phyloP scores from a whole-genome alignment of 2,888 invertebrate genomes.

The Phengaris alcon region DNA sequence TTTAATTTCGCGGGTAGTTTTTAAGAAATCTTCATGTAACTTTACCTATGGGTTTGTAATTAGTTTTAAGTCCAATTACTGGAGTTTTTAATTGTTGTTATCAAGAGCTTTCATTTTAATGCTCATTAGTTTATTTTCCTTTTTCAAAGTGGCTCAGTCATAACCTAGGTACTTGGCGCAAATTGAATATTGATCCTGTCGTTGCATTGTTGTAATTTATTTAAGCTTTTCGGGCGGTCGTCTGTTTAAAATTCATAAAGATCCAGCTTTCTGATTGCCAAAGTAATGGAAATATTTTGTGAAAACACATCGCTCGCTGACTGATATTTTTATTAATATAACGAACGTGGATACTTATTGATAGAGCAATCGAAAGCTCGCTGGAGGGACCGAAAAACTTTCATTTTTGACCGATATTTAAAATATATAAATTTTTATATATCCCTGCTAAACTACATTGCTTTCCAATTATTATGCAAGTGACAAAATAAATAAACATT shows the following conservation, averaged over 20 bases:
- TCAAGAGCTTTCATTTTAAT: too few species aligned
- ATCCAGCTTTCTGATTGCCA: background rate
- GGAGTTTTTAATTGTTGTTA: too few species aligned
- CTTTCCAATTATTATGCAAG: background rate
- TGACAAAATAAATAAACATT: background rate
- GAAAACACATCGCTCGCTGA: background rate
- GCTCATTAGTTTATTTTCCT: too few species aligned
- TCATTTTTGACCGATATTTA: too few species aligned
- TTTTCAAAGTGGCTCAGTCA: too few species aligned
- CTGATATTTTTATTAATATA: slow-evolving; percentile 6
- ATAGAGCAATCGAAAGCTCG: background rate
- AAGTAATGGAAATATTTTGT: slow-evolving; percentile 10
- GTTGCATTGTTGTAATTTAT: background rate
- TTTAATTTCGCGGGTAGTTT: too few species aligned
- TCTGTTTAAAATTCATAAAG: background rate
- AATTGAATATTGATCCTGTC: too few species aligned
- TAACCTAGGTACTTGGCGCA: too few species aligned
- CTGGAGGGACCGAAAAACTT: background rate
- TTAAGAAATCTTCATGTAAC: too few species aligned
- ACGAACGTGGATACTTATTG: slow-evolving; percentile 8
- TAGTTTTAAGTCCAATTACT: too few species aligned
- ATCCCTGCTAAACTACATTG: background rate
- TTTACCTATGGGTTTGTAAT: too few species aligned
- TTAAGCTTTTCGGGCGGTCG: background rate
- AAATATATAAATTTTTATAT: background rate